Evolutionary conservation across 2,113 vertebrate genomes (phyloP), one percentile per base, ranked within the genome.

Genomic region (Ibidorhyncha struthersii): DNA sequence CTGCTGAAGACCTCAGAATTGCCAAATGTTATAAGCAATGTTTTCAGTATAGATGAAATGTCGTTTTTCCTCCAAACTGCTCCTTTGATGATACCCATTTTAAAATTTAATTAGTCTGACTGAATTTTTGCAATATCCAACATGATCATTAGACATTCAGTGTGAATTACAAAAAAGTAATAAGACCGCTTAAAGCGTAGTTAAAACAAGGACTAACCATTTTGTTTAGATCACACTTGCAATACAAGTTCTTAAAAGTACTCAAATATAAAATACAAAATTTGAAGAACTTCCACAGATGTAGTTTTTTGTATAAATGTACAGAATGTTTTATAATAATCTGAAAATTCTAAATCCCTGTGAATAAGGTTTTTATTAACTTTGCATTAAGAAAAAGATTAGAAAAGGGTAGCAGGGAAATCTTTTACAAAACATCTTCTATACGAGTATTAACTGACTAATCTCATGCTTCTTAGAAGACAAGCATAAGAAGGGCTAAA

Each of bases 1-100:
- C 47, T 56, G 56, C 29, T 55, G 50, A 88, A 74, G 56, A 70
- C 47, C 26, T 89, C 84, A 53, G 63, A 29, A 55, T 56, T 82
- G 61, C 56, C 41, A 74, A 34, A n/a, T 61, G 23, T 36, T 25
- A 32, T n/a, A 74, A 91, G 77, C 26, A 62, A 5, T 50, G 9
- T 63, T 61, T 73, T 36, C 66, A 69, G 38, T 56, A 38, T 59
- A 77, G 12, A 25, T 19, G 14, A 4, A 34, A 5, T 43, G 59
- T 14, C 76, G 20, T 6, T 96, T 81, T 38, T 4, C 26, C 27
- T n/a, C 19, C 1, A 53, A 69, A 62, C 20, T 96, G 90, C 45
- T 93, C 55, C 92, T 96, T 85, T 92, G 19, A 32, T 65, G 15
- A 41, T 45, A 90, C 91, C 17, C 16, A 5, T 81, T 84, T 89